Evolutionary conservation across 2,888 invertebrate genomes (phyloP), one percentile per base, ranked within the genome.

Genomic region (Petrolisthes cinctipes): DNA sequence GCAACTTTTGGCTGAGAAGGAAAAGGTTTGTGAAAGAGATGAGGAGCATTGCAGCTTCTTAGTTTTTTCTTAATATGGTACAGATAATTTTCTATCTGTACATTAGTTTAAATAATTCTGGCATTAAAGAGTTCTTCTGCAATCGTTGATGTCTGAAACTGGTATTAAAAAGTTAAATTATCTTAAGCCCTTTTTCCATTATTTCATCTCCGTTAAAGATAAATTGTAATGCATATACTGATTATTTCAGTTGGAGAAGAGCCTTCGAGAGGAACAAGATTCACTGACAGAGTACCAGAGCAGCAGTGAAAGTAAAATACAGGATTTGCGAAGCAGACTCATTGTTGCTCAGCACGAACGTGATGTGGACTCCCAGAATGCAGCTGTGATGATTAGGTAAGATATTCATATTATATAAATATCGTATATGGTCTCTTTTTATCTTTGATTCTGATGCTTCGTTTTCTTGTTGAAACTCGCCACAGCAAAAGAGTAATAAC

Each of bases 291-390:
- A 37, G 23, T 51, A 54, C 56, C 85, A 88, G 56, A 14, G 66
- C 5, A 75, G 5, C 53, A 75, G 17, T 61, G 88, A 88, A 5
- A 76, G 76, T n/a, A 88, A 88, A 51, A 75, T 95, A 1, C 95
- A 95, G 91, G 95, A 95, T 91, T 93, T 95, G 6, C 96, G 95
- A 92, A 95, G 95, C 11, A 95, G 95, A 92, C 94, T 97, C 87
- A 95, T 96, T 4, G 95, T 95, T 91, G 96, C 96, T 92, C 95
- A 96, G 88, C 95, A 96, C 92, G 97, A 97, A 91, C 94, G 96
- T 86, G 97, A 97, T 92, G 95, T 95, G 91, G 97, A 97, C 92
- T 95, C 96, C 89, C 95, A 95, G 86, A 96, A 97, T 92, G 95
- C 97, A 93, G 94, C 95, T 89, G 94, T 95, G 37, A 96, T 96